Evolutionary conservation across 1,140 invertebrate genomes (phyloP), one percentile per base, ranked within the genome.

Genomic region (Gonatopus flavifemur): DNA sequence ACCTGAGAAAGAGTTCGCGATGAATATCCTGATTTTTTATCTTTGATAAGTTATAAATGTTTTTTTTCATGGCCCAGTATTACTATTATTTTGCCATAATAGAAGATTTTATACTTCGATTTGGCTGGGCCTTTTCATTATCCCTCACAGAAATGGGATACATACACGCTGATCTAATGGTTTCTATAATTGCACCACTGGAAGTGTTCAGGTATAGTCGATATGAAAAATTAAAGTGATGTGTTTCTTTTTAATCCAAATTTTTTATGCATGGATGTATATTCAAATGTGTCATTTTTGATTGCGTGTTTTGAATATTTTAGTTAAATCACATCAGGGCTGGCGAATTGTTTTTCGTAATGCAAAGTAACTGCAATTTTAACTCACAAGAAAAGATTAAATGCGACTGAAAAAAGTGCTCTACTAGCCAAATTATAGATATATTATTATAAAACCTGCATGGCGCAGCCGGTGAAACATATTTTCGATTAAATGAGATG

Each of bases 61-160:
- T 31, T 32, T 31, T 25, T 40, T 30, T 53, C 50, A 39, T 44
- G n/a, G 58, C 63, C 1, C 48, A 80, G 73, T 57, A 61, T 36
- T 90, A 86, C 62, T 92, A 91, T 64, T 92, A 91, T 62, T 84
- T 88, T 72, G 88, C 86, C 1, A 88, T 94, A 24, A 67, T 91
- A 7, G 88, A 92, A 76, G 89, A 94, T 72, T 83, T 91, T 42
- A 71, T 91, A n/a, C 66, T 96, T 15, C 81, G 93, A 57, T 94
- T 94, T 67, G 82, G 83, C 21, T 96, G 93, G 93, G 83, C 84
- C 2, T 67, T 88, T 31, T 87, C 88, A 19, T 83, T 93, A 47
- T 86, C 88, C 32, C 71, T 94, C 13, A 89, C 84, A n/a, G 87
- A 93, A 69, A 83, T 84, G 28, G 83, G 83, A 35, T 82, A 85